Evolutionary conservation across 1,140 invertebrate genomes (phyloP).

Genomic region (Lutraria rhynchaena): DNA sequence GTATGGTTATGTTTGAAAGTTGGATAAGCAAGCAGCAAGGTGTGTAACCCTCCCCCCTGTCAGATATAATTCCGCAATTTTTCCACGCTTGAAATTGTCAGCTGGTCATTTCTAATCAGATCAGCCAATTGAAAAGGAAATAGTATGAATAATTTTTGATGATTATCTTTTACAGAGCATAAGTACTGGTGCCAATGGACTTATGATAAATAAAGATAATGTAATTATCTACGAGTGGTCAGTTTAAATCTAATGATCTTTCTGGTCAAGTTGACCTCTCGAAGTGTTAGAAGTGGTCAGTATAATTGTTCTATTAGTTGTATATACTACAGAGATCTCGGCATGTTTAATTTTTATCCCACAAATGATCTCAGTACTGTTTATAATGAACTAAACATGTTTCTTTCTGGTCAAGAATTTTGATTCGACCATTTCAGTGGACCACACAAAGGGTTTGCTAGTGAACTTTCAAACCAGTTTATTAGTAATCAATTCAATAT

Average conservation of each 20-base stretch:
- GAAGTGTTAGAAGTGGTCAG: constrained; percentile 19
- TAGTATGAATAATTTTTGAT: constrained; percentile 51
- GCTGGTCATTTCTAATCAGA: constrained; percentile 55
- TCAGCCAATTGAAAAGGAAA: constrained; percentile 24
- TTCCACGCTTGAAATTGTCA: constrained; percentile 13
- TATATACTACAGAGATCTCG: too few relatives aligned
- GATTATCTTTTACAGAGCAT: constrained; percentile 8
- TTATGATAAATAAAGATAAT: constrained; percentile 4
- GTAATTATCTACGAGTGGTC: constrained; percentile 5
- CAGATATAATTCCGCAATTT: not conserved
- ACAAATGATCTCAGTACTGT: too few relatives aligned
- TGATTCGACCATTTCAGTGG: too few relatives aligned
- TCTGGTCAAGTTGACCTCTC: constrained; percentile 38
- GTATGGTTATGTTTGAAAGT: too few relatives aligned
- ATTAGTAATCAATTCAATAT: too few relatives aligned
- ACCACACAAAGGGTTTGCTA: too few relatives aligned
- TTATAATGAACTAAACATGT: too few relatives aligned
- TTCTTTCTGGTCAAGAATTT: too few relatives aligned
- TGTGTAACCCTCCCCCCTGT: not conserved
- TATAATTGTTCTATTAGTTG: not conserved
- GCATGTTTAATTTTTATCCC: too few relatives aligned
- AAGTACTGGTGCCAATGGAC: constrained; percentile 20
- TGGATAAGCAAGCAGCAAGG: too few relatives aligned
- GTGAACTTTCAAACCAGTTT: too few relatives aligned
- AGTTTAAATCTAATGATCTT: constrained; percentile 20